phyloP scores from a whole-genome alignment of 2,797 vertebrate genomes.

The Aratinga solstitialis region DNA sequence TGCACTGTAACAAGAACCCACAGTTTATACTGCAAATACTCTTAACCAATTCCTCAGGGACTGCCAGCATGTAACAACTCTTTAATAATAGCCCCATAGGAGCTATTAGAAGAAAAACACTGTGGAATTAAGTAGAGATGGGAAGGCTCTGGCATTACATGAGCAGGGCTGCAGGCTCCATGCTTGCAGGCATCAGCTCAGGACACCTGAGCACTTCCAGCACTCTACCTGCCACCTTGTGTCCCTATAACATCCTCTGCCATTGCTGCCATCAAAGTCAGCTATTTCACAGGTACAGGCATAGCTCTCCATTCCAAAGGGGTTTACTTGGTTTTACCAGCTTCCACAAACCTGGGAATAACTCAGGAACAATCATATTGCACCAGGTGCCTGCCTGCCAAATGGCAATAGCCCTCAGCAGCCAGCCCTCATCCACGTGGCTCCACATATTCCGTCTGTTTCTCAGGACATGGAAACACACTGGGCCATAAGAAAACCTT shows the following conservation, averaged over 20 bases:
- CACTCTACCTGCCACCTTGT: background rate
- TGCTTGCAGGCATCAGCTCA: background rate
- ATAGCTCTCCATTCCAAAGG: background rate
- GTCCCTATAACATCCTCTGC: background rate
- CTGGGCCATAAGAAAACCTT: background rate
- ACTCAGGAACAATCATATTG: background rate
- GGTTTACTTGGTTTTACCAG: background rate
- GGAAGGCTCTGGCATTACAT: background rate
- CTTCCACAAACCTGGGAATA: background rate
- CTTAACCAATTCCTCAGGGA: background rate
- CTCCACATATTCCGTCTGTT: background rate
- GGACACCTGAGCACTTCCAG: background rate
- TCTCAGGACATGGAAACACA: background rate
- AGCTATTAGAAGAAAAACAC: background rate
- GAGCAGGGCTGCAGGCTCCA: background rate
- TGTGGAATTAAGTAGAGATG: background rate
- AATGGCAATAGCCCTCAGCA: background rate
- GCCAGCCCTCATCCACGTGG: fast-evolving
- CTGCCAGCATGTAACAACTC: background rate
- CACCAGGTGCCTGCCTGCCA: background rate
- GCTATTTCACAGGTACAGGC: background rate
- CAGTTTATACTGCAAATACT: background rate
- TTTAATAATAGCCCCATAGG: background rate
- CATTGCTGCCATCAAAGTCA: background rate
- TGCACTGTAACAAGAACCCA: background rate